These are phyloP conservation scores for Thaumetopoea pityocampa DNA, from an alignment of 1,140 invertebrate species.

Conservation along the genomic window DNA sequence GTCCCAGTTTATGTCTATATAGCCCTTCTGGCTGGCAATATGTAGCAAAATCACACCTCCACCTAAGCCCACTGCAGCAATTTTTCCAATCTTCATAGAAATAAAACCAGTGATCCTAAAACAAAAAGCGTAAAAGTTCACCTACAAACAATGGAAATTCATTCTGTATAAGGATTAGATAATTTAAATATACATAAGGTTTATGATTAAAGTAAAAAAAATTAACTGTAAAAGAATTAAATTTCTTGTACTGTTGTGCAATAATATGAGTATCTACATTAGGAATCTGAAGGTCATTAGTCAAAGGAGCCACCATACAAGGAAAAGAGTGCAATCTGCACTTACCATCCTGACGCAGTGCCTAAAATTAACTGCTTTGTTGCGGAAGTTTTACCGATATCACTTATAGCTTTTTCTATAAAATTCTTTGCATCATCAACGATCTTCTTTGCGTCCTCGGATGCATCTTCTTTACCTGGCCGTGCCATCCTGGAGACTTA, in stretches of 20 bases:
- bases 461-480: slow-evolving; percentile 55
- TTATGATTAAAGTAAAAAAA: background rate
- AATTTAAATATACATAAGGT: background rate
- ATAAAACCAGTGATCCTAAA: slow-evolving; percentile 91
- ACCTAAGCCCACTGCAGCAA: slow-evolving; percentile 91
- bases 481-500: slow-evolving; percentile 43
- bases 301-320: no score
- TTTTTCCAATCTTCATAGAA: slow-evolving; percentile 94
- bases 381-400: slow-evolving; percentile 88
- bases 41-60: slow-evolving; percentile 92
- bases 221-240: slow-evolving; percentile 12
- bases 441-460: slow-evolving; percentile 77
- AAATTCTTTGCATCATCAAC: slow-evolving; percentile 81
- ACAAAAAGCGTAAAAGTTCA: no score
- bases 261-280: no score
- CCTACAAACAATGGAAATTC: no score
- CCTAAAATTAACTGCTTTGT: slow-evolving; percentile 92
- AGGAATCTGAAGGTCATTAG: background rate
- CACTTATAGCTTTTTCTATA: slow-evolving; percentile 84
- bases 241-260: no score
- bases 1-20: slow-evolving; percentile 94
- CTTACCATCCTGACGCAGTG: slow-evolving; percentile 91
- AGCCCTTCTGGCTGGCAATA: slow-evolving; percentile 93
- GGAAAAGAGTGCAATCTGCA: no score
- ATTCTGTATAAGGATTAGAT: no score